A percentile compares a stretch with the other conserved stretches of the same genome.
phyloP scores from a whole-genome alignment of 1,140 invertebrate species.

The Potamilus streckersoni region DNA sequence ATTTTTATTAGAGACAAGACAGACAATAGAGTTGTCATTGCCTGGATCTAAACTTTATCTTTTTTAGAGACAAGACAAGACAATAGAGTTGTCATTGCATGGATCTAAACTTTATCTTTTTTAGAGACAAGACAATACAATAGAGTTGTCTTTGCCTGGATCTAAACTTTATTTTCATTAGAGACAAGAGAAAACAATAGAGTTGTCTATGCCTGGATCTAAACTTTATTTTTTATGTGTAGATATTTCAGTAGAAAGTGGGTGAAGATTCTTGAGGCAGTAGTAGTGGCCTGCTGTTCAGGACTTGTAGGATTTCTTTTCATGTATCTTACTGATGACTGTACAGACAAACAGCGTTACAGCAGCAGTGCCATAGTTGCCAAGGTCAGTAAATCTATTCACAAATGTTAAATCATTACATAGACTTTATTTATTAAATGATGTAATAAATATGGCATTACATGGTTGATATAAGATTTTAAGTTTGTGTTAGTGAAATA shows the following conservation, averaged over 20 bases:
- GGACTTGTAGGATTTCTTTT: slow-evolving; percentile 88
- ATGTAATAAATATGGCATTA: too few relatives aligned
- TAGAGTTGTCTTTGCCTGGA: too few relatives aligned
- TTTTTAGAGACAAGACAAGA: too few relatives aligned
- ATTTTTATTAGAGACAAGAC: not conserved
- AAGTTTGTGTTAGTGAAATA: too few relatives aligned
- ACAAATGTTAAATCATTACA: too few relatives aligned
- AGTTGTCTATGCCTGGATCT: too few relatives aligned
- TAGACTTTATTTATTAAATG: too few relatives aligned
- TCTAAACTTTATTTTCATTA: not conserved
- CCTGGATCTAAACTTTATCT: not conserved
- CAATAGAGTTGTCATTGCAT: too few relatives aligned
- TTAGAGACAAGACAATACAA: too few relatives aligned
- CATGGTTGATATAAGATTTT: too few relatives aligned
- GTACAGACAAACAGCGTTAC: slow-evolving; percentile 65
- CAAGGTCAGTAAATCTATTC: slow-evolving; percentile 31
- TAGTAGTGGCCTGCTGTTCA: slow-evolving; percentile 83
- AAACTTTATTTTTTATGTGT: not conserved
- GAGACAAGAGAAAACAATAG: too few relatives aligned
- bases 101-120: not conserved
- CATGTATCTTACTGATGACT: slow-evolving; percentile 88
- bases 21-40: too few relatives aligned
- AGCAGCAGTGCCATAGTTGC: slow-evolving; percentile 46
- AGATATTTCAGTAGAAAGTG: slow-evolving; percentile 50
- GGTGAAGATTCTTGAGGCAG: slow-evolving; percentile 86